Base-by-base conservation (phyloP, 1,140 invertebrate genomes). In the Steinernema feltiae region DNA sequence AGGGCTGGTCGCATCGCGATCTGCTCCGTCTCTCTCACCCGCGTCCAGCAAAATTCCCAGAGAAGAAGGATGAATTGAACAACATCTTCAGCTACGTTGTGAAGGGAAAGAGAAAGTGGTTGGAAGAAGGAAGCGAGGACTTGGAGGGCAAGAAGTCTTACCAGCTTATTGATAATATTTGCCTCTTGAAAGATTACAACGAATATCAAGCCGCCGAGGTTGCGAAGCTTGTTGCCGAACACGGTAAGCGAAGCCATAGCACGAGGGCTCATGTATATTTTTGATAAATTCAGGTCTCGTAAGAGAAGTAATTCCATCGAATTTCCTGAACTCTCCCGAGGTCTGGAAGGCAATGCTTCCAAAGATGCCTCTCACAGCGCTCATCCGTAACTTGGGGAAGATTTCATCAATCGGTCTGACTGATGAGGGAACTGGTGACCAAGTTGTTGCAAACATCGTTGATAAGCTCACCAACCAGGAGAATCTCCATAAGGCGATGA, bases 1-100 rank as follows among this genome's bases (percentile, higher is more conserved):
- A 91, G 81, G 90, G 90, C 0, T 91, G 91, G 87, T 90, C 89
- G 0, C 91, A 92, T 83, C 90, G 90, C 76, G 91, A 91, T 79
- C 87, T 92, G 3, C 85, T 92, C 0, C 89, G 90, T 78, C 88
- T 92, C 35, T 88, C 89, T 24, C 91, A 92, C 87, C 79, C 89
- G 0, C 69, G 70, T 41, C 63, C 30, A 0, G 77, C 73, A n/a
- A 73, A 41, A 7, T 17, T 12, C 12, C 30, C 46, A 18, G 71
- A 71, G 46, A 32, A 41, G 18, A n/a, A 83, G 27, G 71, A 79
- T 1, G 71, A 82, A 21, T 53, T 82, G 29, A 82, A 85, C 35
- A 77, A 83, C 30, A 30, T 84, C 24, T 86, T 84, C 77, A 41
- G 77, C 21, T 84, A 78, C 72, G 82, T 82, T 1, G 76, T 75